phyloP scores from a whole-genome alignment of 2,797 vertebrate species.

The Luscinia luscinia region DNA sequence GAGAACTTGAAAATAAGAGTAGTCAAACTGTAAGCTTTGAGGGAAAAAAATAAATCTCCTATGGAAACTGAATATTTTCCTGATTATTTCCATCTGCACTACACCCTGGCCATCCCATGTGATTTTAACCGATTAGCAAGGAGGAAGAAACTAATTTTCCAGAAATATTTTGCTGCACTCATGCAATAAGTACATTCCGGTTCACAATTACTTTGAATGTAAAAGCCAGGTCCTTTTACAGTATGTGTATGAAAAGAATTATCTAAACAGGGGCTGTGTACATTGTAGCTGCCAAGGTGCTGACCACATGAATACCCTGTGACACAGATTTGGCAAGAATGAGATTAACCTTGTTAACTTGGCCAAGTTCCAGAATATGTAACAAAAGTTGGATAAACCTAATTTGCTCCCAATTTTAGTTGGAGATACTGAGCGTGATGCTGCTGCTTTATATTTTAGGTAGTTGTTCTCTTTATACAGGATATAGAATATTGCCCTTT shows the following conservation, averaged over 20 bases:
- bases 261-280: neutral
- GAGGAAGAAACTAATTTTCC: slow-evolving; percentile 57
- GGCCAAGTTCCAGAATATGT: slow-evolving; percentile 8
- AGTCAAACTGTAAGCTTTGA: slow-evolving; percentile 10
- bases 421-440: neutral
- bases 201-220: slow-evolving; percentile 29
- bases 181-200: slow-evolving; percentile 32
- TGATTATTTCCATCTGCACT: slow-evolving; percentile 71
- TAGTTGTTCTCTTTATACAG: neutral
- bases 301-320: slow-evolving; percentile 24
- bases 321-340: slow-evolving; percentile 34
- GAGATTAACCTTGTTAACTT: slow-evolving; percentile 9
- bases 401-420: slow-evolving; percentile 1
- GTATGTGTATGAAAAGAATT: slow-evolving; percentile 8
- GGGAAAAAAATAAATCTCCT: neutral
- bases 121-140: slow-evolving; percentile 32
- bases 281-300: slow-evolving; percentile 18
- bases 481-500: neutral
- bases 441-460: neutral
- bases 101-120: slow-evolving; percentile 1
- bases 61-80: slow-evolving; percentile 45
- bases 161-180: slow-evolving; percentile 62
- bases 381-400: neutral
- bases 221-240: slow-evolving; percentile 7
- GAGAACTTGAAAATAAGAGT: slow-evolving; percentile 25